Evolutionary conservation across 2,113 vertebrate genomes (phyloP).

Genomic region (Abramis brama): DNA sequence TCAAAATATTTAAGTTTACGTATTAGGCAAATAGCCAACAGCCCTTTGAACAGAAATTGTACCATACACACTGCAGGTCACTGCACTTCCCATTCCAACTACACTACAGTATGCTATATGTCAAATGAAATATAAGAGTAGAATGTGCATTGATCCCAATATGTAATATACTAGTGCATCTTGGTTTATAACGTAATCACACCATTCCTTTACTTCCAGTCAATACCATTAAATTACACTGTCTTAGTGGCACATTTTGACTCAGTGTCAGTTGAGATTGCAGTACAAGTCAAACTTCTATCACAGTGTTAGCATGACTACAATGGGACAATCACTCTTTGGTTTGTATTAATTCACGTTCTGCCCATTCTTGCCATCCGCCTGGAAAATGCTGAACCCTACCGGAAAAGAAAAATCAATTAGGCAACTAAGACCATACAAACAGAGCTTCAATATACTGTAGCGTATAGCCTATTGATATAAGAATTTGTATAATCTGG

Average conservation of each 20-base stretch:
- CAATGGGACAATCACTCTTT: constrained; percentile 53
- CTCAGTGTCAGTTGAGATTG: not conserved
- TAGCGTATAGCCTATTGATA: not conserved
- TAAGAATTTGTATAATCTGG: not conserved
- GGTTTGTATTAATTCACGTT: constrained; percentile 76
- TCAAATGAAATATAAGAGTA: not conserved
- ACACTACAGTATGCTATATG: not conserved
- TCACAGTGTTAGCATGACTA: not conserved
- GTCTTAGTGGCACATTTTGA: not conserved
- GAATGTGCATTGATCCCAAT: not conserved
- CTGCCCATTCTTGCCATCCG: constrained; percentile 90
- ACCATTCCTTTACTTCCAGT: not conserved
- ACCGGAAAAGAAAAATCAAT: constrained; percentile 67
- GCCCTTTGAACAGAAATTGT: not conserved
- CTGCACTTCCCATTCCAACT: not conserved
- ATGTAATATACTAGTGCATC: not conserved
- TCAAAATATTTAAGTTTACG: not conserved
- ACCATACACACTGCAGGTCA: too few relatives aligned
- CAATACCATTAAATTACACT: too few relatives aligned
- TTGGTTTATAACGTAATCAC: not conserved
- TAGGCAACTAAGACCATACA: not conserved
- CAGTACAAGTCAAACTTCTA: not conserved
- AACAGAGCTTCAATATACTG: not conserved
- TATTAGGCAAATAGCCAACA: not conserved
- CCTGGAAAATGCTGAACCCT: constrained; percentile 87